Evolutionary conservation across 2,797 vertebrate species (phyloP).

Genomic region (Amphiprion clarkii): DNA sequence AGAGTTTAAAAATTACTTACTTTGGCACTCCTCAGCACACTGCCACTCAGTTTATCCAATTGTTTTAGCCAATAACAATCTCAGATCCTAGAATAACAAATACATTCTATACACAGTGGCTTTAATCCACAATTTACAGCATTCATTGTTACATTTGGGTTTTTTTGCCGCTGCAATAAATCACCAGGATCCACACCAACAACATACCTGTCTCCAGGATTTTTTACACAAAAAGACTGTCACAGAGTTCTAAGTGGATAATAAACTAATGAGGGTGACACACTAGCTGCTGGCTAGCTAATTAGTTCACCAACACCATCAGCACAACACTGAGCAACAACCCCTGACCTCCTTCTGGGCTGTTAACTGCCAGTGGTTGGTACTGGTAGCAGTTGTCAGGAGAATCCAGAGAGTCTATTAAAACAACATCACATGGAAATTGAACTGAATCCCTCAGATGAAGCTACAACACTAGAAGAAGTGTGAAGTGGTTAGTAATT

Average conservation of each 20-base stretch:
- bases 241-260: constrained; percentile 4
- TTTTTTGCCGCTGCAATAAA: not conserved
- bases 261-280: not conserved
- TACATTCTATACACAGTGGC: not conserved
- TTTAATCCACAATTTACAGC: not conserved
- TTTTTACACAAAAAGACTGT: not conserved
- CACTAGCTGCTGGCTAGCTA: constrained; percentile 15
- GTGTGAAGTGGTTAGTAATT: not conserved
- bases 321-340: constrained; percentile 59
- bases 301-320: constrained; percentile 38
- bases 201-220: not conserved
- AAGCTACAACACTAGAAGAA: not conserved
- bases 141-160: not conserved
- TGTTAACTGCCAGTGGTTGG: constrained; percentile 57
- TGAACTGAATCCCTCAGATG: constrained; percentile 11
- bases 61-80: too few species aligned
- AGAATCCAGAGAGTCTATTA: constrained; percentile 63
- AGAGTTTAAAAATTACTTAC: not conserved
- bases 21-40: not conserved
- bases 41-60: too few species aligned
- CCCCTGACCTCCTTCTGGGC: constrained; percentile 72
- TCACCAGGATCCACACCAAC: not conserved
- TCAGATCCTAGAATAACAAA: too few species aligned
- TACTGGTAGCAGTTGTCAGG: constrained; percentile 58
- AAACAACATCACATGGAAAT: constrained; percentile 44